phyloP scores from a whole-genome alignment of 2,113 vertebrate genomes.

The Cervus canadensis region DNA sequence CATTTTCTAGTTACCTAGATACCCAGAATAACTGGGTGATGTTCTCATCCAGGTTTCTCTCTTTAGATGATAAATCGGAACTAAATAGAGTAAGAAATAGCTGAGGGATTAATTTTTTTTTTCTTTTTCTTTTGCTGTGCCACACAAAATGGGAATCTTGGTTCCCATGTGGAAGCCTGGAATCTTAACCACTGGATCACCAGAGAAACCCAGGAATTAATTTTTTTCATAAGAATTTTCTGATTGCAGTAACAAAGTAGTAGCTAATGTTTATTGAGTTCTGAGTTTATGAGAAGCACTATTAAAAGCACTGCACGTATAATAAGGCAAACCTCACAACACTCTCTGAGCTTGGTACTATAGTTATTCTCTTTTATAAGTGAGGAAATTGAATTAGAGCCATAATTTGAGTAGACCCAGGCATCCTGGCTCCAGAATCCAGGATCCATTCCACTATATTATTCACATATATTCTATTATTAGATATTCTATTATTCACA shows the following conservation, averaged over 20 bases:
- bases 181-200: background rate
- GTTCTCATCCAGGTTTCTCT: background rate
- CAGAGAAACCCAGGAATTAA: background rate
- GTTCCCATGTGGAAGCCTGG: background rate
- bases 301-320: background rate
- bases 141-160: background rate
- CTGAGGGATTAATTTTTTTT: background rate
- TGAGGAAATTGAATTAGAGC: background rate
- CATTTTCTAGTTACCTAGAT: constrained; percentile 22
- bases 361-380: constrained; percentile 10
- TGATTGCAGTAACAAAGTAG: background rate
- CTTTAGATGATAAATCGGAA: background rate
- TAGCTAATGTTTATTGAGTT: background rate
- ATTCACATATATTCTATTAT: background rate
- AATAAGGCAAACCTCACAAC: background rate
- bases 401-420: background rate
- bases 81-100: background rate
- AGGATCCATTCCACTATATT: background rate
- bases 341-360: background rate
- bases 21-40: background rate
- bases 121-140: background rate
- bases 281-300: background rate
- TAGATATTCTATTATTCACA: background rate
- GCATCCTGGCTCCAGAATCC: background rate
- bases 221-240: constrained; percentile 19